Conservation (phyloP, 2,797 vertebrate genomes). For the Betta splendens region DNA sequence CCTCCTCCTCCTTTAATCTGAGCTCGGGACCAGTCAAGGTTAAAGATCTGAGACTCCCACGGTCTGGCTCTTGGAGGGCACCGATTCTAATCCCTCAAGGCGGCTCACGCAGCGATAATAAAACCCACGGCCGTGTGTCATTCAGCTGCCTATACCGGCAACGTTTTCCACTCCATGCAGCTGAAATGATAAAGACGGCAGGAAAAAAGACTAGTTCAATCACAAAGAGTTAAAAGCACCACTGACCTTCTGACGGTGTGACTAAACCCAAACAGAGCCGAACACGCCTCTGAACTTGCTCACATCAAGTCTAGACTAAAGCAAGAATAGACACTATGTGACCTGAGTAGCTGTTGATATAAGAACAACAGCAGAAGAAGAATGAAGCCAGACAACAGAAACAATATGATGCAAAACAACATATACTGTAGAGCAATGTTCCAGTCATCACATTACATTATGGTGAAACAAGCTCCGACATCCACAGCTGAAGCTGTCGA, state of each 20-base stretch:
- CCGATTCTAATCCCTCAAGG: conserved; percentile 42
- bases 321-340: neutral
- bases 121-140: conserved; percentile 44
- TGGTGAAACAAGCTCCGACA: neutral
- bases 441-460: too few species aligned
- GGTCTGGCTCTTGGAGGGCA: conserved; percentile 11
- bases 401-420: too few species aligned
- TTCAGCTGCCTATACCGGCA: conserved; percentile 41
- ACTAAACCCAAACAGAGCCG: conserved; percentile 17
- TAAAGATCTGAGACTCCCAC: conserved; percentile 24
- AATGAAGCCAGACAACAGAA: conserved; percentile 1
- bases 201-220: conserved; percentile 24
- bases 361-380: conserved; percentile 15
- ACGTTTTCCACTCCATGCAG: conserved; percentile 25
- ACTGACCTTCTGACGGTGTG: conserved; percentile 23
- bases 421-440: too few species aligned
- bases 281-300: conserved; percentile 25
- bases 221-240: conserved; percentile 30
- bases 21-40: neutral
- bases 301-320: conserved; percentile 8
- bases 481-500: neutral
- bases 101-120: conserved; percentile 34
- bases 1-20: neutral
- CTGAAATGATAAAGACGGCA: conserved; percentile 29
- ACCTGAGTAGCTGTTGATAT: neutral